A percentile compares a stretch with the other conserved stretches of the same genome.
Conservation (phyloP, 2,113 vertebrate species). For the Nanorana parkeri region DNA sequence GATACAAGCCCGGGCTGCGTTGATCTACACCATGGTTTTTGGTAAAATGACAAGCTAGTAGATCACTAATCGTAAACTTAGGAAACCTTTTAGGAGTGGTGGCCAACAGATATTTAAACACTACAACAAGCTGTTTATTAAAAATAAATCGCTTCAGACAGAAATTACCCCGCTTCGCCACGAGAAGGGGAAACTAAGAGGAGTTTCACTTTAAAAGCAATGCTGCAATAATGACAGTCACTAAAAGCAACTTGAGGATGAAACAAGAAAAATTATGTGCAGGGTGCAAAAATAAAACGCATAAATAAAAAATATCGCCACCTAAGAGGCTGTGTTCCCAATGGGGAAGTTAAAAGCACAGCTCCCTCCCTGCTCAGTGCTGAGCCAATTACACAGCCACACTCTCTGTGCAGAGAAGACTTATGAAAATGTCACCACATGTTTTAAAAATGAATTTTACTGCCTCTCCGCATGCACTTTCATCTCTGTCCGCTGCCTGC, state of each 20-base stretch:
- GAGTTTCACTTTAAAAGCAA: background rate
- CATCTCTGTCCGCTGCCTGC: background rate
- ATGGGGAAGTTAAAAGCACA: background rate
- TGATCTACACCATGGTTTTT: too few species aligned
- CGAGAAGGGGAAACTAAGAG: too few species aligned
- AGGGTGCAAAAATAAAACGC: background rate
- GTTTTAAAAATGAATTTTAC: background rate
- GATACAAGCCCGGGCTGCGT: too few species aligned
- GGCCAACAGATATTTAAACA: too few species aligned
- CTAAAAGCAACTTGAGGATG: background rate
- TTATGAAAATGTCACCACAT: background rate
- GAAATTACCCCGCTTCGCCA: too few species aligned
- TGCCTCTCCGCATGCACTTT: background rate
- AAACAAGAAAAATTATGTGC: background rate
- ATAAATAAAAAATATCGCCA: background rate
- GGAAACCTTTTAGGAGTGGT: too few species aligned
- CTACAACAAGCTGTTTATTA: too few species aligned
- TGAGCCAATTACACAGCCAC: background rate
- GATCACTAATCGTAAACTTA: too few species aligned
- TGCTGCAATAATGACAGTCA: too few species aligned
- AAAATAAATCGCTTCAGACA: too few species aligned
- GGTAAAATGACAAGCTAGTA: too few species aligned
- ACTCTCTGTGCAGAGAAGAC: background rate
- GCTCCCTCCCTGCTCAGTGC: background rate
- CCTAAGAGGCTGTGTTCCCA: background rate